Conservation (phyloP, 1,140 invertebrate species). For the Battus philenor region DNA sequence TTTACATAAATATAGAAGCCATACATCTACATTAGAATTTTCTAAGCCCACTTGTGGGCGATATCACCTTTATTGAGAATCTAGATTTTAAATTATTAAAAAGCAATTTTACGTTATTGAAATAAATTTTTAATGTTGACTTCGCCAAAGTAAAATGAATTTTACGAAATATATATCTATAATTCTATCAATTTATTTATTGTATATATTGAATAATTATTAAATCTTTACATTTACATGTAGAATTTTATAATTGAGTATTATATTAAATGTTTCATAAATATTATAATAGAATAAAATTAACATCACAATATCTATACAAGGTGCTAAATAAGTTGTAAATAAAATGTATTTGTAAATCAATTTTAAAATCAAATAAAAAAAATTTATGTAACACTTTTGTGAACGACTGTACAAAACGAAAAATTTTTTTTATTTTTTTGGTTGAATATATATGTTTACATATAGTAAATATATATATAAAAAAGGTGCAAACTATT, state of each 20-base stretch:
- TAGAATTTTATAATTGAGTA: no score
- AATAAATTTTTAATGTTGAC: neutral
- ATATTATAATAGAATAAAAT: no score
- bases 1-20: neutral
- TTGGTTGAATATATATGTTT: no score
- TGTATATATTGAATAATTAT: no score
- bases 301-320: no score
- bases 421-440: no score
- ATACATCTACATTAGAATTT: neutral
- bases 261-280: no score
- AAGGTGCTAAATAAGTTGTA: no score
- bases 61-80: neutral
- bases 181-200: neutral
- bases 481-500: constrained; percentile 1
- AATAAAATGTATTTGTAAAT: no score
- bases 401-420: no score
- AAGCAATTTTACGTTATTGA: neutral
- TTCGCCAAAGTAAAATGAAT: neutral
- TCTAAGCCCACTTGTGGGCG: neutral
- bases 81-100: neutral
- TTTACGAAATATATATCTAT: neutral
- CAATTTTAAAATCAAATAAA: neutral
- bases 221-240: no score
- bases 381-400: neutral
- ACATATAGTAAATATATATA: no score